Percentiles rank a stretch among this genome's conserved stretches.
Evolutionary conservation across 2,888 invertebrate genomes (phyloP).

Genomic region (Habroteleia sp.): DNA sequence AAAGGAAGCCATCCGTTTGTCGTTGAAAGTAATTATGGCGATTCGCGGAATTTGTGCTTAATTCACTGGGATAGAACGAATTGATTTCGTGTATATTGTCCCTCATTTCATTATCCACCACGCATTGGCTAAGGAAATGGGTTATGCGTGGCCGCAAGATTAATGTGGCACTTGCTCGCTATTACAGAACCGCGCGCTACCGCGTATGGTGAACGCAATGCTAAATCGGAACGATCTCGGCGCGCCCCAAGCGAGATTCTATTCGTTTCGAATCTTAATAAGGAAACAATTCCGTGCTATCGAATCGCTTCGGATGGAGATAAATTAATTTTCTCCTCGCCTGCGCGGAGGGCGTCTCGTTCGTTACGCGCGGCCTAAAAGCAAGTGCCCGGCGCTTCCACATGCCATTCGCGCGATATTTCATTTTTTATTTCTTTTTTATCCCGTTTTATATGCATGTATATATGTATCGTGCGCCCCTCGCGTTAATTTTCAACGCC

Average conservation of each 20-base stretch:
- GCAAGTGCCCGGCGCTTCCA: slow-evolving; percentile 2
- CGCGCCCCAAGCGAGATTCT: slow-evolving; percentile 62
- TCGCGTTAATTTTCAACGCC: slow-evolving; percentile 38
- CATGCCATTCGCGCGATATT: slow-evolving; percentile 36
- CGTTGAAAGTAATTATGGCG: slow-evolving; percentile 39
- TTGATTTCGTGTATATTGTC: slow-evolving; percentile 68
- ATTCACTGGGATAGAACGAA: slow-evolving; percentile 66
- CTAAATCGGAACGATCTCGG: slow-evolving; percentile 63
- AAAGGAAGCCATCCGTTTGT: slow-evolving; percentile 11
- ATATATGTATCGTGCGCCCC: no score
- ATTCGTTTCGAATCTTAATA: slow-evolving; percentile 65
- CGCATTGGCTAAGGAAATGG: slow-evolving; percentile 67
- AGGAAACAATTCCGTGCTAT: slow-evolving; percentile 62
- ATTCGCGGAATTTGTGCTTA: slow-evolving; percentile 45
- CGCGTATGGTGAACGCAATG: slow-evolving; percentile 53
- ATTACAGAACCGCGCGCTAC: slow-evolving; percentile 65
- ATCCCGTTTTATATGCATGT: no score
- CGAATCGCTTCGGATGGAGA: slow-evolving; percentile 56
- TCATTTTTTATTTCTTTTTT: slow-evolving; percentile 41
- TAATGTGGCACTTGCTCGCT: slow-evolving; percentile 73
- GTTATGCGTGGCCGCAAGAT: slow-evolving; percentile 71
- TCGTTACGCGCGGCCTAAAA: no score
- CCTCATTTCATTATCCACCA: slow-evolving; percentile 69
- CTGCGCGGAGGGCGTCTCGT: slow-evolving; percentile 4
- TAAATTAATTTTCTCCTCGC: slow-evolving; percentile 58